A percentile compares a stretch with the other conserved stretches of the same genome.
phyloP scores from a whole-genome alignment of 2,797 vertebrate species.

The Cichlasoma orientale region DNA sequence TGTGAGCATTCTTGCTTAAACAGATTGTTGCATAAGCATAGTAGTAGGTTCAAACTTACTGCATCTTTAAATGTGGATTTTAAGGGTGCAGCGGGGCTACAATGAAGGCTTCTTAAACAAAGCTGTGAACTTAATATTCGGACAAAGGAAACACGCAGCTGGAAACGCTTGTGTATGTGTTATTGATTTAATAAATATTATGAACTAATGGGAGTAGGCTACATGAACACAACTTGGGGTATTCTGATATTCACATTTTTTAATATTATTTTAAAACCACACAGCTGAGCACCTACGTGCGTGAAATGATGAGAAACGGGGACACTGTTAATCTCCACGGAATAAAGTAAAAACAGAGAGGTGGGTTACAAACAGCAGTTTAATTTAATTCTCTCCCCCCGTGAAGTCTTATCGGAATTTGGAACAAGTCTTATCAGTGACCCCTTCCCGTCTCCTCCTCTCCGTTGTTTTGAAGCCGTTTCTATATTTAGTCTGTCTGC shows the following conservation, averaged over 20 bases:
- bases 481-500: constrained; percentile 40
- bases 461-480: background rate
- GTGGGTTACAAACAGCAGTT: background rate
- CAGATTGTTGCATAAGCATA: background rate
- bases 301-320: background rate
- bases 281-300: background rate
- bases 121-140: background rate
- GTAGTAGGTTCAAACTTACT: background rate
- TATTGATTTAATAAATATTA: background rate
- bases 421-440: background rate
- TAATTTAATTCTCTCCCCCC: background rate
- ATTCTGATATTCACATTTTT: background rate
- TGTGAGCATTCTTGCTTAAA: background rate
- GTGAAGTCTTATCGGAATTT: background rate
- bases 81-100: background rate
- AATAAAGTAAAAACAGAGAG: background rate
- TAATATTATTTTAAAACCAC: background rate
- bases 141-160: too few species aligned
- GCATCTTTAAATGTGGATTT: background rate
- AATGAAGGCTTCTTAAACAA: background rate
- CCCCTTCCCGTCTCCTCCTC: background rate
- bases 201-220: background rate
- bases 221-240: background rate
- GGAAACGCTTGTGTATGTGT: too few species aligned
- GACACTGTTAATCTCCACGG: background rate